These are phyloP conservation scores for Ophion ventricosus DNA, from an alignment of 2,888 invertebrate genomes.

Conservation along the genomic window DNA sequence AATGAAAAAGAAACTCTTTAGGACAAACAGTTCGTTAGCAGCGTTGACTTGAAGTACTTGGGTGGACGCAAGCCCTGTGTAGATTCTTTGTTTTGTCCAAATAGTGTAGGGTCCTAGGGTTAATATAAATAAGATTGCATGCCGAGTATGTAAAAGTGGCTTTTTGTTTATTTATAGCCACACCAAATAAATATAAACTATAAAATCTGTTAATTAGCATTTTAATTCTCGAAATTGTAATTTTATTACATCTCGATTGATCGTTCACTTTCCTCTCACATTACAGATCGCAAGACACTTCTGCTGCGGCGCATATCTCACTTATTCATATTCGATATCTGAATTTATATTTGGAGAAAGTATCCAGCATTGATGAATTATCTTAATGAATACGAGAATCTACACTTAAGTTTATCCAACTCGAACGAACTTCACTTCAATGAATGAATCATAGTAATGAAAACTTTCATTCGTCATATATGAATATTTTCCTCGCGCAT, in stretches of 20 bases:
- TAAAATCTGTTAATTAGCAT: conserved; percentile 1
- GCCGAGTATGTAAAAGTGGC: background rate
- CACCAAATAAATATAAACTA: conserved; percentile 58
- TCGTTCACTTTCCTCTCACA: background rate
- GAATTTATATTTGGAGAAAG: conserved; percentile 1
- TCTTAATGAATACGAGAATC: conserved; percentile 1
- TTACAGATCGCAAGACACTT: background rate
- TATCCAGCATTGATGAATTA: background rate
- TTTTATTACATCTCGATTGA: background rate
- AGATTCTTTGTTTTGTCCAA: too few species aligned
- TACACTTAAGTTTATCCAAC: conserved; percentile 15
- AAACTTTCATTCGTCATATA: too few species aligned
- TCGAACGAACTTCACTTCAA: conserved; percentile 1
- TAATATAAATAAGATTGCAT: too few species aligned
- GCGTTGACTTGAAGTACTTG: too few species aligned
- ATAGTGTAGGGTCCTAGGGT: too few species aligned
- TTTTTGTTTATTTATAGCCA: conserved; percentile 49
- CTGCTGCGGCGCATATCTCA: background rate
- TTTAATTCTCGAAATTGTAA: background rate
- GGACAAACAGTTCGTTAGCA: too few species aligned
- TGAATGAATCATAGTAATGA: background rate
- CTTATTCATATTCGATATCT: conserved; percentile 5
- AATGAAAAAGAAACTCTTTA: too few species aligned
- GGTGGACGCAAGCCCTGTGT: too few species aligned
- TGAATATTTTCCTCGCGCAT: background rate